Base-by-base conservation (phyloP, 2,113 vertebrate species). In the Percopsis transmontana region DNA sequence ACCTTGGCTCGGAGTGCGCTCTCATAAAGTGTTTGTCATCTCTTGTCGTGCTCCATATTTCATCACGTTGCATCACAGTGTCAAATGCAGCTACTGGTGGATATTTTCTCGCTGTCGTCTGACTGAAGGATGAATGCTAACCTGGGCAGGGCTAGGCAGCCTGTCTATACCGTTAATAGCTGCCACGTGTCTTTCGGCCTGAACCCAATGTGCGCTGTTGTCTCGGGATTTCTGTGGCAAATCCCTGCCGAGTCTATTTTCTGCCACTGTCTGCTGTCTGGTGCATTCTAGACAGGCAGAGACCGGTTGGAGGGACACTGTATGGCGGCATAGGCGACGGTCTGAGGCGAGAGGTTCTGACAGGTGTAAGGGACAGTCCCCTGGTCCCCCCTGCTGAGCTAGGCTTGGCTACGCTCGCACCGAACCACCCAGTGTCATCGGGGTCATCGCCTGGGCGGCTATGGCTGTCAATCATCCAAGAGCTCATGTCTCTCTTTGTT, bases 161-260 rank as follows among this genome's bases (percentile, higher is more conserved):
- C 27, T 66, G 55, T 82, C 82, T 56, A 39, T 77, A 68, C 70
- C 79, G 67, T 66, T 81, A 85, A 83, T 87, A 68, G 74, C 82
- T 76, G 64, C 77, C 87, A 89, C 79, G 83, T 86, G 77, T 81
- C 64, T 52, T 72, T 51, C 58, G 38, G 64, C 63, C 78, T 27
- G 74, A 82, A 88, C 76, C 74, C 72, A 55, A 50, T 18, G 68
- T 63, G 77, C 76, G 70, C 69, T 77, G 62, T 70, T 85, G 82
- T 78, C 58, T 77, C 58, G 10, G 64, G 67, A 83, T 81, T 87
- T 81, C 77, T 13, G 68, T 68, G 83, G 87, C 80, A 87, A 78
- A 90, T 87, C 87, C 88, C 82, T 87, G 75, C 73, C 62, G 76
- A 42, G 71, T 70, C 79, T 91, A 89, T 90, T 88, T 90, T 88